Evolutionary conservation across 2,113 vertebrate species (phyloP).

Genomic region (Eclectus roratus): DNA sequence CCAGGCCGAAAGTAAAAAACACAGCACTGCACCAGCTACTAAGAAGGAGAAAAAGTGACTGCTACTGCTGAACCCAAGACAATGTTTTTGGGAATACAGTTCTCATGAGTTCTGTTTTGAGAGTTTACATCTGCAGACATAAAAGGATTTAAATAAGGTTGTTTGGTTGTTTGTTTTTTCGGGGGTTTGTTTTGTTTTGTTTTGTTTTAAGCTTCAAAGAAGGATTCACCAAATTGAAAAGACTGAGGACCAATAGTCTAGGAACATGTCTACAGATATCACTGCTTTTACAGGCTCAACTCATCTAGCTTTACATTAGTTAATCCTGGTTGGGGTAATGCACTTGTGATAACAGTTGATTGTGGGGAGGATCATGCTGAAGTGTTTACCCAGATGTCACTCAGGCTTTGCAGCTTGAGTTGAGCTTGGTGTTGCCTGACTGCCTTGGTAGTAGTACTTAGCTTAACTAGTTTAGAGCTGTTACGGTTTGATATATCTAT

Average conservation of each 20-base stretch:
- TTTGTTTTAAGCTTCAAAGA: neutral
- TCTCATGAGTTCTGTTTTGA: neutral
- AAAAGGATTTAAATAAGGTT: neutral
- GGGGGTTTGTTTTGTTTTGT: neutral
- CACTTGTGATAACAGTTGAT: neutral
- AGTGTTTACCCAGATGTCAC: slow-evolving; percentile 26
- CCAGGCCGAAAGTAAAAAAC: too few species aligned
- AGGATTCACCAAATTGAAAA: slow-evolving; percentile 10
- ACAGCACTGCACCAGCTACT: too few species aligned
- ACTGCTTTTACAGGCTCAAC: neutral
- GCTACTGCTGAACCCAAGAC: too few species aligned
- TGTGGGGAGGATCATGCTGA: neutral
- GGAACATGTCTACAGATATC: neutral
- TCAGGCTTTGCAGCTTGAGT: slow-evolving; percentile 32
- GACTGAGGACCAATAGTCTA: neutral
- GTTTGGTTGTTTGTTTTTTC: neutral
- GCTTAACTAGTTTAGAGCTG: slow-evolving; percentile 1
- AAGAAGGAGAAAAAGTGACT: too few species aligned
- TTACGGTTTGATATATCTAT: neutral
- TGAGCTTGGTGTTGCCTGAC: neutral
- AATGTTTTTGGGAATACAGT: neutral
- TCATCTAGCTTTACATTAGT: slow-evolving; percentile 6
- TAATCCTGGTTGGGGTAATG: slow-evolving; percentile 31
- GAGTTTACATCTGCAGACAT: neutral
- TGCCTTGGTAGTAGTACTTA: neutral